These are phyloP conservation scores for Anguilla japonica DNA, from an alignment of 2,113 vertebrate genomes.

Conservation along the genomic window DNA sequence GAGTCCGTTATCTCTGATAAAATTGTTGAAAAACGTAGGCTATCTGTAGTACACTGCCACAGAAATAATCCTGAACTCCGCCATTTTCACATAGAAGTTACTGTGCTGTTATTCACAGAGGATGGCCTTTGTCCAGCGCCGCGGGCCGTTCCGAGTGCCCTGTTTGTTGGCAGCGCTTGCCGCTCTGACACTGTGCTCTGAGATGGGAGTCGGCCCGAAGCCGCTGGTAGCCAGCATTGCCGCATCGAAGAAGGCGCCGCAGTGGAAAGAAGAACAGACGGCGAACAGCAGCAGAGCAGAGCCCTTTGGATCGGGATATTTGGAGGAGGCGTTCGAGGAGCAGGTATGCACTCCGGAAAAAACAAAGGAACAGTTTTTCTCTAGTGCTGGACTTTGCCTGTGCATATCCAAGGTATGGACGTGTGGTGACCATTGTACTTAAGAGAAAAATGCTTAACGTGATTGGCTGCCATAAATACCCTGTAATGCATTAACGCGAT, in stretches of 20 bases:
- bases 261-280: neutral
- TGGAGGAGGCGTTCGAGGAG: constrained; percentile 51
- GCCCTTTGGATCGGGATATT: constrained; percentile 5
- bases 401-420: neutral
- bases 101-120: neutral
- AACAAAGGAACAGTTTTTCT: too few relatives aligned
- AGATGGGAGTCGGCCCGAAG: neutral
- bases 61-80: neutral
- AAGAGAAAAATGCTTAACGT: neutral
- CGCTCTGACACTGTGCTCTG: neutral
- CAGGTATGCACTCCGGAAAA: constrained; percentile 37
- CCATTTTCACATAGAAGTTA: neutral
- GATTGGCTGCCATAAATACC: neutral
- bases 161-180: neutral
- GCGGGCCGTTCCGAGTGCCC: neutral
- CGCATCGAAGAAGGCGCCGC: neutral
- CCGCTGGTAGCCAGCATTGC: neutral
- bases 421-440: neutral
- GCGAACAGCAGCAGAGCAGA: neutral
- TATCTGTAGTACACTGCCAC: neutral
- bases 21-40: too few relatives aligned
- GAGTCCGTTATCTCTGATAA: too few relatives aligned
- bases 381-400: neutral
- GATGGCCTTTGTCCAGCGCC: neutral
- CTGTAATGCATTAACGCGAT: neutral